These are phyloP conservation scores for Drosophila funebris DNA, from an alignment of 1,140 invertebrate species.

Conservation along the genomic window DNA sequence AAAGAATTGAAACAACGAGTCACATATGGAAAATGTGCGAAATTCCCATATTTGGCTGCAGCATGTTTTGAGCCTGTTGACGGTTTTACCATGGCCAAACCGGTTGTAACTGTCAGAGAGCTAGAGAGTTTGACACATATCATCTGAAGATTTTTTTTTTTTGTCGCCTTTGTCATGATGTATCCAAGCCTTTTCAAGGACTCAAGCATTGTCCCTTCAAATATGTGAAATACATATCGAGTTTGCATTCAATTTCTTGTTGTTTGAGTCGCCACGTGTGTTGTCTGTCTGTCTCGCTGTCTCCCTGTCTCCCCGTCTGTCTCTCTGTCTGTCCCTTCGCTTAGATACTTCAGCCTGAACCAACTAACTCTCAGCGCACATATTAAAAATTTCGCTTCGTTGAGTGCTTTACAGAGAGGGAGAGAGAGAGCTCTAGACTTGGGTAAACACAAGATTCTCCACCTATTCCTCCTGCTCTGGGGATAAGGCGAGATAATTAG, in stretches of 20 bases:
- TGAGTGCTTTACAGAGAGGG: constrained; percentile 28
- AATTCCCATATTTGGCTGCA: background rate
- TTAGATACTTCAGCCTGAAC: background rate
- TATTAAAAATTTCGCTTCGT: constrained; percentile 54
- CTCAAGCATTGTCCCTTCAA: constrained; percentile 58
- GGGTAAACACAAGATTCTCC: constrained; percentile 63
- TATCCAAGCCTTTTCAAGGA: background rate
- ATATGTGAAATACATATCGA: constrained; percentile 59
- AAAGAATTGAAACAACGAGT: no score
- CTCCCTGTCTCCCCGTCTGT: background rate
- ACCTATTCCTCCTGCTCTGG: constrained; percentile 3
- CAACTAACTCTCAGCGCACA: constrained; percentile 26
- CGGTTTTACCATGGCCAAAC: background rate
- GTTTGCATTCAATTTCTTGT: constrained; percentile 61
- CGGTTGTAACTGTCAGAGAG: constrained; percentile 43
- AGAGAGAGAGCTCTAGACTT: constrained; percentile 22
- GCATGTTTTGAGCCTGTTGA: background rate
- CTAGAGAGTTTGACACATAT: constrained; percentile 68
- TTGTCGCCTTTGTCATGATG: constrained; percentile 29
- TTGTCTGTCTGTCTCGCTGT: background rate
- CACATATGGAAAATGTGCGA: background rate
- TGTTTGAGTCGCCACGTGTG: constrained; percentile 51
- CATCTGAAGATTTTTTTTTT: constrained; percentile 67
- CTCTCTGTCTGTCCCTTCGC: background rate
- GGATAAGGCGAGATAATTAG: constrained; percentile 80